Evolutionary conservation across 2,797 vertebrate genomes (phyloP).

Genomic region (Mus minutoides): DNA sequence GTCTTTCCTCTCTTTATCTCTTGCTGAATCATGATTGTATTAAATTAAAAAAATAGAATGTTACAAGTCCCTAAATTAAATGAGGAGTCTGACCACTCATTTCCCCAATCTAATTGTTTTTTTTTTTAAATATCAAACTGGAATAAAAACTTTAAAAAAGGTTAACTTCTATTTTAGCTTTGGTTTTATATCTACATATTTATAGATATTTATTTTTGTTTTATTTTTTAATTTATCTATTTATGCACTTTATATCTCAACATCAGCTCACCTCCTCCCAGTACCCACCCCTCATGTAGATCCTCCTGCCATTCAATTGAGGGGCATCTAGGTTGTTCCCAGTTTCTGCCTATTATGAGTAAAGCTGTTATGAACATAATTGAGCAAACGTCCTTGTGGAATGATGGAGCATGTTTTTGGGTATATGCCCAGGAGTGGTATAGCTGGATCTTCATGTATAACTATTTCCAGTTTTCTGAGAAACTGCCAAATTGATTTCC

Average conservation of each 20-base stretch:
- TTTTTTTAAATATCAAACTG: neutral
- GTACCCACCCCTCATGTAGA: neutral
- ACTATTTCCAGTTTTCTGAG: neutral
- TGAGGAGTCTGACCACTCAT: neutral
- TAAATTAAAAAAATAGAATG: neutral
- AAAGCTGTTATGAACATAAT: neutral
- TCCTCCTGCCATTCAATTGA: neutral
- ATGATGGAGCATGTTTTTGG: neutral
- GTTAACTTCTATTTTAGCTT: constrained; percentile 16
- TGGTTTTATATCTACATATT: neutral
- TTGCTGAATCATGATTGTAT: neutral
- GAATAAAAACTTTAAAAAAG: constrained; percentile 40
- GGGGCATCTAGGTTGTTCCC: neutral
- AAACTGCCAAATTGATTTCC: neutral
- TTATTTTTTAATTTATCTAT: neutral
- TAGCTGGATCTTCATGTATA: neutral
- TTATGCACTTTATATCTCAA: neutral
- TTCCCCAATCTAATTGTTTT: neutral
- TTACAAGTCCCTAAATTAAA: constrained; percentile 15
- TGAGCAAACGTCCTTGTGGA: neutral
- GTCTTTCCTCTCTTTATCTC: neutral
- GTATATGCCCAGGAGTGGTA: neutral
- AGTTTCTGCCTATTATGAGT: neutral
- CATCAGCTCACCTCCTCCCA: neutral
- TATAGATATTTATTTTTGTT: neutral